These are phyloP conservation scores for Cyclopterus lumpus DNA, from an alignment of 2,797 vertebrate genomes.

Conservation along the genomic window DNA sequence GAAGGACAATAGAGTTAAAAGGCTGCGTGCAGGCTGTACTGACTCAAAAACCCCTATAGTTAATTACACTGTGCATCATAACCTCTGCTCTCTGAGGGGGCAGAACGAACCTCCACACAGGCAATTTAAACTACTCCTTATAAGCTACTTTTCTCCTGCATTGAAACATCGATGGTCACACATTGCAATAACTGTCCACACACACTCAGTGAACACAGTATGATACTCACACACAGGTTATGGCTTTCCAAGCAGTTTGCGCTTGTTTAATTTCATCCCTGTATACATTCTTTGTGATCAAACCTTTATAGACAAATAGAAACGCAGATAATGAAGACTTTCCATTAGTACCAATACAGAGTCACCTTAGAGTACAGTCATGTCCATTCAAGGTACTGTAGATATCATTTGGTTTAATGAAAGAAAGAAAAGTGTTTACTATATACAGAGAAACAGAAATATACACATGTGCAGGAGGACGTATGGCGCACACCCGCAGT, in stretches of 20 bases:
- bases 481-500: constrained; percentile 65
- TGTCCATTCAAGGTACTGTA: constrained; percentile 69
- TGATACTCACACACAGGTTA: constrained; percentile 71
- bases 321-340: constrained; percentile 77
- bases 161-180: constrained; percentile 33
- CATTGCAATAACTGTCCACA: constrained; percentile 35
- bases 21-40: neutral
- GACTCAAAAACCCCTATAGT: constrained; percentile 17
- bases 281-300: constrained; percentile 79
- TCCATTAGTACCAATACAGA: constrained; percentile 63
- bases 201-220: constrained; percentile 48
- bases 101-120: constrained; percentile 31
- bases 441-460: constrained; percentile 82
- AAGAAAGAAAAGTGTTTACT: constrained; percentile 60
- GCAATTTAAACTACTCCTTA: constrained; percentile 45
- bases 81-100: constrained; percentile 51
- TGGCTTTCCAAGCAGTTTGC: constrained; percentile 80
- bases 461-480: constrained; percentile 78
- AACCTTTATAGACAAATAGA: constrained; percentile 78
- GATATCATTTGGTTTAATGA: constrained; percentile 70
- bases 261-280: constrained; percentile 78
- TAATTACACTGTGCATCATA: constrained; percentile 60
- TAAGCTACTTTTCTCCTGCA: constrained; percentile 39
- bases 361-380: constrained; percentile 56
- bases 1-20: constrained; percentile 7